Evolutionary conservation across 2,797 vertebrate genomes (phyloP).

Genomic region (Lepus townsendii): DNA sequence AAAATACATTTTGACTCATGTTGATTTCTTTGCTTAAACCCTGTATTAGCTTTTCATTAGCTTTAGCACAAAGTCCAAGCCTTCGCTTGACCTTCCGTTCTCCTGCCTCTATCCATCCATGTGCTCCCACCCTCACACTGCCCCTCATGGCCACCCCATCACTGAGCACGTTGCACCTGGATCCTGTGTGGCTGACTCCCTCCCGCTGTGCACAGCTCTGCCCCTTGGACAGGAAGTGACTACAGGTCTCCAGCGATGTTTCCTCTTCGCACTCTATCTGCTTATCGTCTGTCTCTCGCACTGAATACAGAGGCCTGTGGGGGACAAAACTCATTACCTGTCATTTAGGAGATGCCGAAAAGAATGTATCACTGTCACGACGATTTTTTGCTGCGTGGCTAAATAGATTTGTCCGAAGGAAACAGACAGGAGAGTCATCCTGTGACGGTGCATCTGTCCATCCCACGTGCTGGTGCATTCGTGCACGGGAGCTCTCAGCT

Average conservation of each 20-base stretch:
- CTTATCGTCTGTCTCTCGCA: background rate
- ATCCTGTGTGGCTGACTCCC: background rate
- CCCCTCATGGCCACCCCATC: background rate
- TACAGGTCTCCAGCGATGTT: background rate
- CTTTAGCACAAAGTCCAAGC: background rate
- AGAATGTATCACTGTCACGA: background rate
- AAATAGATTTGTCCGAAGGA: background rate
- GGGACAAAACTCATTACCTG: background rate
- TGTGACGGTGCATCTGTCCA: background rate
- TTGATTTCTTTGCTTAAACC: constrained; percentile 39
- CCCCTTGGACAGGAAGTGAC: background rate
- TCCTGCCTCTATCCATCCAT: background rate
- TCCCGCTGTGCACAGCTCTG: background rate
- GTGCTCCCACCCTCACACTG: rapidly evolving
- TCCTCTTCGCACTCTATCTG: background rate
- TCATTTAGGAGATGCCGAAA: background rate
- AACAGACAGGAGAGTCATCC: background rate
- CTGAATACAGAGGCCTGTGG: background rate
- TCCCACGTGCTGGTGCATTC: too few species aligned
- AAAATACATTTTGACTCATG: constrained; percentile 3
- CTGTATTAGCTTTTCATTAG: constrained; percentile 37
- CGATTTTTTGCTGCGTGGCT: background rate
- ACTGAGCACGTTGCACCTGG: background rate
- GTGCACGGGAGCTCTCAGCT: background rate
- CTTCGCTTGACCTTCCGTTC: background rate